Conservation (phyloP, 1,140 invertebrate species). For the Ruditapes philippinarum region DNA sequence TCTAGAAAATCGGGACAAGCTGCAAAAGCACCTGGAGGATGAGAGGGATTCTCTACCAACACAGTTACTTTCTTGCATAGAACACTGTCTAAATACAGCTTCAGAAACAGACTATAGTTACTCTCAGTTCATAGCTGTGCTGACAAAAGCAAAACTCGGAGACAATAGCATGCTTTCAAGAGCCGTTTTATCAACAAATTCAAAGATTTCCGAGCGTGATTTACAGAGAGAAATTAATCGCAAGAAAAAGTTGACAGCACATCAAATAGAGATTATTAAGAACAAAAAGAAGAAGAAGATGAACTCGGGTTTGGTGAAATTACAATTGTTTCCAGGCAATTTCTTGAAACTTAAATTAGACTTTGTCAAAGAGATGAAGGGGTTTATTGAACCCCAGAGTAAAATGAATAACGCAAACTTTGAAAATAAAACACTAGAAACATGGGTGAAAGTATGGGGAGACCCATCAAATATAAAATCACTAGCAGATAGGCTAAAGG, state of each 20-base stretch:
- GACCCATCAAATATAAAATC: slow-evolving; percentile 8
- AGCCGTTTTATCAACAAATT: slow-evolving; percentile 11
- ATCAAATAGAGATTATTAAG: slow-evolving; percentile 42
- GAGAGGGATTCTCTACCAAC: not conserved
- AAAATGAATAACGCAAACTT: not conserved
- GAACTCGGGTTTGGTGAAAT: not conserved
- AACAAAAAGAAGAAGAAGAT: slow-evolving; percentile 39
- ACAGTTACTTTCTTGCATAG: not conserved
- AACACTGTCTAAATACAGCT: not conserved
- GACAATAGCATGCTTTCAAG: slow-evolving; percentile 31
- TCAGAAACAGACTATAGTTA: slow-evolving; percentile 2
- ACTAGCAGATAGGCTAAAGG: not conserved
- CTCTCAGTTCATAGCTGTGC: not conserved
- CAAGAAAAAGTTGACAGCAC: slow-evolving; percentile 27
- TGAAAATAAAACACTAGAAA: not conserved
- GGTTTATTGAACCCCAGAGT: not conserved
- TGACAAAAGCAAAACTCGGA: slow-evolving; percentile 9
- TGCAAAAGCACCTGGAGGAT: not conserved
- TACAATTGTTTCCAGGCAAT: slow-evolving; percentile 41
- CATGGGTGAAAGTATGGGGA: slow-evolving; percentile 12
- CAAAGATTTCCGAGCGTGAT: slow-evolving; percentile 14
- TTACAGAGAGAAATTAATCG: slow-evolving; percentile 37
- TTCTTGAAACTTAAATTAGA: not conserved
- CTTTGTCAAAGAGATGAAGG: not conserved
- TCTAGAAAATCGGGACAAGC: not conserved